Evolutionary conservation across 2,797 vertebrate genomes (phyloP).

Genomic region (Lates japonicus): DNA sequence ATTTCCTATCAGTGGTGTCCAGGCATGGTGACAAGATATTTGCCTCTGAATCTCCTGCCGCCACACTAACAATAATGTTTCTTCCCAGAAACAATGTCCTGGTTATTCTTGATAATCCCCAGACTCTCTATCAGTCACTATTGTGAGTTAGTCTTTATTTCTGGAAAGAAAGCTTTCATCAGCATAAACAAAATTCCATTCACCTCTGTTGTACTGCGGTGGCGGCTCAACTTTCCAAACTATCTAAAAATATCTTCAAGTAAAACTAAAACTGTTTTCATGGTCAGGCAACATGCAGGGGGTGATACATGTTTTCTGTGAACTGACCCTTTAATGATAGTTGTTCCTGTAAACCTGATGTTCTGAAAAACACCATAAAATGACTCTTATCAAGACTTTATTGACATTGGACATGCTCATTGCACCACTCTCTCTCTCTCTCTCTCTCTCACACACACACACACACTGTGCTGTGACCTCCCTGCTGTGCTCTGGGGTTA

Average conservation of each 20-base stretch:
- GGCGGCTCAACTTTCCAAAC: conserved; percentile 7
- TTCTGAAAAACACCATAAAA: conserved; percentile 67
- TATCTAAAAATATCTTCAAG: background rate
- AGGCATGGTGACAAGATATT: background rate
- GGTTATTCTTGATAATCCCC: conserved; percentile 5
- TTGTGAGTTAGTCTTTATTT: conserved; percentile 14
- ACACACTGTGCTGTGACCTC: conserved; percentile 15
- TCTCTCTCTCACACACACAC: too few relatives aligned
- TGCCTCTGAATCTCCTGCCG: background rate
- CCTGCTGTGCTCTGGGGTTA: conserved; percentile 41
- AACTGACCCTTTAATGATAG: conserved; percentile 9
- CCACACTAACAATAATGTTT: background rate
- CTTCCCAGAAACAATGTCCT: background rate
- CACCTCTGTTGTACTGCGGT: conserved; percentile 2
- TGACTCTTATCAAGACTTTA: conserved; percentile 68
- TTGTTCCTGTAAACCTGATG: conserved; percentile 28
- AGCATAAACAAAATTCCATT: conserved; percentile 38
- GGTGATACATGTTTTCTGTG: conserved; percentile 9
- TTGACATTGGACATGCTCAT: conserved; percentile 25
- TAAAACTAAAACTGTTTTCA: background rate
- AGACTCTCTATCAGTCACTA: background rate
- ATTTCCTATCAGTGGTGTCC: background rate
- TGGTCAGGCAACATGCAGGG: background rate
- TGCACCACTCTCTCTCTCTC: conserved; percentile 10
- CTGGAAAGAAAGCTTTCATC: conserved; percentile 22